phyloP scores from a whole-genome alignment of 2,797 vertebrate species.

The Vespertilio murinus region DNA sequence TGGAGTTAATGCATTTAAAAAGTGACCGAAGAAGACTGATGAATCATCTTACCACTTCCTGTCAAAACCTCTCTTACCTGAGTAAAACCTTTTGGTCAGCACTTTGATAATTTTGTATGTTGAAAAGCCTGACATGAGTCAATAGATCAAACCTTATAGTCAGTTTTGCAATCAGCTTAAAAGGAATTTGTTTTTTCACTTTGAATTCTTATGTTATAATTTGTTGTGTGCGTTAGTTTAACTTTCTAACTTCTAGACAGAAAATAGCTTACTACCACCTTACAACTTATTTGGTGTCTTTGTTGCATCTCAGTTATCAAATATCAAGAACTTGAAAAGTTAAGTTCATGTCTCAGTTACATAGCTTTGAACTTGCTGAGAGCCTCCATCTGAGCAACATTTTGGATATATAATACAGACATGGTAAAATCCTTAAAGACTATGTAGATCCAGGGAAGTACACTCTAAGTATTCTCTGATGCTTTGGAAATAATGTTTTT shows the following conservation, averaged over 20 bases:
- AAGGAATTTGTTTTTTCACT: neutral
- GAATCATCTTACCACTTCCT: constrained; percentile 35
- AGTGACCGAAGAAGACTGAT: neutral
- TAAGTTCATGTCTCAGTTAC: neutral
- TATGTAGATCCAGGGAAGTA: neutral
- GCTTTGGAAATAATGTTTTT: constrained; percentile 19
- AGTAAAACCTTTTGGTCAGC: constrained; percentile 37
- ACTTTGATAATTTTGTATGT: neutral
- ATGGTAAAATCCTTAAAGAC: neutral
- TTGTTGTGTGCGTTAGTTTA: neutral
- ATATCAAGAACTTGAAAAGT: neutral
- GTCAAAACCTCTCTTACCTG: constrained; percentile 1
- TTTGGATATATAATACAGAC: neutral
- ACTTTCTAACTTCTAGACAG: neutral
- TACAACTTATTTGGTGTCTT: neutral
- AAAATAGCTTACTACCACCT: neutral
- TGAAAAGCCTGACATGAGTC: constrained; percentile 29
- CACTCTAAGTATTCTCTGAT: neutral
- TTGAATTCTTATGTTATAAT: neutral
- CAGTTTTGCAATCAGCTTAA: neutral
- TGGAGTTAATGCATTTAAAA: neutral
- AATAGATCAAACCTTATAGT: neutral
- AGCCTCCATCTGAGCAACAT: neutral
- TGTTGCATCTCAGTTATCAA: neutral
- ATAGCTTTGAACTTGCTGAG: neutral